Base-by-base conservation (phyloP, 2,888 invertebrate genomes). In the Himalopsyche anomala region DNA sequence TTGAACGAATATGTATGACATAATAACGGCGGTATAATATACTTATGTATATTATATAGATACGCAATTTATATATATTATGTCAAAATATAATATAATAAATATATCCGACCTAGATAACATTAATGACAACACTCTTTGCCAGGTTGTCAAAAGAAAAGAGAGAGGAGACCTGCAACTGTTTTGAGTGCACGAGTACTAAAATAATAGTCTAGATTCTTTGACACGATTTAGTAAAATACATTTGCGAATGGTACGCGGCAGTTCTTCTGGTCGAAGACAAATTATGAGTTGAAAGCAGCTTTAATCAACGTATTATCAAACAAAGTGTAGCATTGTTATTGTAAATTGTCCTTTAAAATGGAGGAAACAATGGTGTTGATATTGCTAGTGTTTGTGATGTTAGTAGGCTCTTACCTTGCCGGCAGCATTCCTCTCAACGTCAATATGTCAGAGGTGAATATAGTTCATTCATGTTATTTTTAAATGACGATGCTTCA, bases 391-490 rank as follows among this genome's bases (percentile, higher is more conserved):
- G 97, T 96, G 85, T 90, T 98, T 90, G 97, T 99, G 86, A 99
- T 99, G 99, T 93, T 99, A 88, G 94, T 99, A 86, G 99, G 99
- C 1, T 99, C 99, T 85, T 99, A 98, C 92, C 92, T 99, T 84
- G 97, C 99, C 89, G 99, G 99, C 83, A 97, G 97, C 87, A 96
- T 99, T 90, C 99, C 99, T 38, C 92, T 99, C 89, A 96, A 98
- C 89, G 97, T 99, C 91, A 96, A 95, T 90, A 95, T 99, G 91
- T 99, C 99, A 54, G 99, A 99, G 96, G 99, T 98, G 92, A 92
- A 91, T 89, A 55, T 82, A 85, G 86, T 83, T 38, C 38, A 55
- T 84, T n/a, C n/a, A 8, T 62, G 19, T 62, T 4, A 28, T 28
- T 19, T 19, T 62, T 9, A 19, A 62, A 62, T 19, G 5, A 51